Evolutionary conservation across 1,140 invertebrate genomes (phyloP), one percentile per base, ranked within the genome.

Genomic region (Papilio machaon): DNA sequence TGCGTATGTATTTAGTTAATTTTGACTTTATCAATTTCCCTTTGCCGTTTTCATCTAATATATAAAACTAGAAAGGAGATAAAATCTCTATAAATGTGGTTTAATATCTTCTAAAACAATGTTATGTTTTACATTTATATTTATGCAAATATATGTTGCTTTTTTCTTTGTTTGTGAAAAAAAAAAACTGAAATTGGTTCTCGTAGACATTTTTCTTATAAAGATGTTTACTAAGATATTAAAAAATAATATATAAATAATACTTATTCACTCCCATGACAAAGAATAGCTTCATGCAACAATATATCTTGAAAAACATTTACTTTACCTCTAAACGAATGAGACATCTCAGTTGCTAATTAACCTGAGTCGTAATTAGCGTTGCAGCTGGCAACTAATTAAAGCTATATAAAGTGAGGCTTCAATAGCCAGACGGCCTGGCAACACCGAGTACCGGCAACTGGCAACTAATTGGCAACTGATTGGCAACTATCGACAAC

Each of bases 401-500:
- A 73, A 73, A 43, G 73, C 38, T 70, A 70, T 70, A 70, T 43
- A 46, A 73, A 73, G 73, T 73, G 73, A 73, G 43, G 73, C 73
- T 73, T 73, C 74, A 76, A 76, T 76, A 46, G 43, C 74, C 74
- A 52, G 46, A 15, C 47, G 74, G 43, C 47, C 74, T 76, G 74
- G 46, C 74, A 76, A 76, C 74, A 30, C 15, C 46, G 46, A 52
- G 74, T 19, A 76, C 47, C 43, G 19, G 73, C 60, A 35, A 35
- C 64, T 52, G 74, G 47, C 30, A 70, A 70, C 64, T 70, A 70
- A 70, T 70, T 70, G 64, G 64, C 74, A 76, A 35, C 43, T 76
- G 74, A 76, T 76, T 76, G 74, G 74, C 46, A 23, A 76, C 74
- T 52, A 76, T 76, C 74, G 74, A n/a, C 74, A 47, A 52, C 74